Base-by-base conservation (phyloP, 1,140 invertebrate species). In the Neoseiulus cucumeris region DNA sequence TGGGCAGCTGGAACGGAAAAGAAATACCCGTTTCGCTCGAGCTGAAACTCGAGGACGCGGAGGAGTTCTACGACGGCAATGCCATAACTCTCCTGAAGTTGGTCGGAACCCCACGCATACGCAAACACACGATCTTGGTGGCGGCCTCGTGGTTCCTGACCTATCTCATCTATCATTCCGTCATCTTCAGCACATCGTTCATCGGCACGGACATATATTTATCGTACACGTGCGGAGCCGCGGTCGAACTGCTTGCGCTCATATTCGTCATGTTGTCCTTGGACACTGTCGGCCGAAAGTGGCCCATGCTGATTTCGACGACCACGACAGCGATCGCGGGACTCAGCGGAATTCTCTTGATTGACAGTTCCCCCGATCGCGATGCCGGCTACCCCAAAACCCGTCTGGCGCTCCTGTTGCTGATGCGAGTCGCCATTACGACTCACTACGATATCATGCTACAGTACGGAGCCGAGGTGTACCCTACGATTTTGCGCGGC, bases 391-490 rank as follows among this genome's bases (percentile, higher is more conserved):
- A 59, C 22, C 14, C 51, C 4, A 25, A 25, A 20, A 33, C 51
- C 14, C 14, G 51, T 29, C 33, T 59, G 4, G 51, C 17, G 1
- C 51, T 59, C 12, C 51, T 59, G 1, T 33, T 59, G 14, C 22
- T 59, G 17, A 59, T 59, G 51, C 17, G 51, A 73, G 74, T 90
- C 9, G 75, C 86, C 51, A 85, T 86, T 2, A 82, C 82, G 1
- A 76, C 79, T 45, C 83, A 87, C 0, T 90, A 89, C 73, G 90
- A 90, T 72, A 90, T 91, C 65, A 87, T 87, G 0, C 79, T 92
- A 0, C 88, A 91, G 71, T 91, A 89, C 75, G 87, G 87, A 0
- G 87, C 88, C 0, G 88, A 91, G 73, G 74, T 91, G 0, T 73
- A 91, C 12, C 88, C 89, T 1, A 91, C 89, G 0, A 87, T 89